Conservation (phyloP, 2,888 invertebrate species). For the Cylloceria caligata region DNA sequence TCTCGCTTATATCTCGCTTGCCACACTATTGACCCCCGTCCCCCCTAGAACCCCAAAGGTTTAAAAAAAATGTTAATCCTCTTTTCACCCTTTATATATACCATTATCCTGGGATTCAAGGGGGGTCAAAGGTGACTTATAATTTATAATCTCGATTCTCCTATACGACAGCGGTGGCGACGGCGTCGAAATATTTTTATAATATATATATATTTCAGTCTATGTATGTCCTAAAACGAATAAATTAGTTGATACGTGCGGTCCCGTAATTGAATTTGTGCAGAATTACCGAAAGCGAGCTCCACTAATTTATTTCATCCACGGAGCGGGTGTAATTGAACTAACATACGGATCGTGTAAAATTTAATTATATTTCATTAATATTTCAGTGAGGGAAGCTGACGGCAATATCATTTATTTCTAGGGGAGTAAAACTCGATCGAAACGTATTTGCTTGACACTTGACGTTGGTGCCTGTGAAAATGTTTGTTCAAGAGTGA, state of each 20-base stretch:
- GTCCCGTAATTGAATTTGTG: background rate
- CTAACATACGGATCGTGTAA: too few relatives aligned
- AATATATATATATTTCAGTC: background rate
- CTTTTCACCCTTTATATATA: too few relatives aligned
- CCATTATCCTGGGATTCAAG: too few relatives aligned
- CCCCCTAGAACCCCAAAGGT: too few relatives aligned
- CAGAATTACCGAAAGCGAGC: background rate
- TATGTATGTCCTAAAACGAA: background rate
- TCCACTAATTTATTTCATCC: background rate
- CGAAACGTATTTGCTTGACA: background rate
- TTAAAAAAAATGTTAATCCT: too few relatives aligned
- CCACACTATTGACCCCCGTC: too few relatives aligned
- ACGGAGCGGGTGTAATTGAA: background rate
- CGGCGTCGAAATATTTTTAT: too few relatives aligned
- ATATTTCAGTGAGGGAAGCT: background rate
- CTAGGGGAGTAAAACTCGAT: background rate
- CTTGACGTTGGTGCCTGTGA: slow-evolving; percentile 2
- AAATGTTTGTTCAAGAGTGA: slow-evolving; percentile 32
- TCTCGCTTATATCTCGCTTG: too few relatives aligned
- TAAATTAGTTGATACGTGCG: background rate
- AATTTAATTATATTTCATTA: background rate
- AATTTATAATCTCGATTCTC: too few relatives aligned
- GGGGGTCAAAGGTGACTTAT: too few relatives aligned
- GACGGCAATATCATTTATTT: background rate
- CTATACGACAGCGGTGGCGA: too few relatives aligned